Percentiles rank a stretch among this genome's conserved stretches.
Evolutionary conservation across 2,113 vertebrate species (phyloP).

Genomic region (Lasiurus cinereus): DNA sequence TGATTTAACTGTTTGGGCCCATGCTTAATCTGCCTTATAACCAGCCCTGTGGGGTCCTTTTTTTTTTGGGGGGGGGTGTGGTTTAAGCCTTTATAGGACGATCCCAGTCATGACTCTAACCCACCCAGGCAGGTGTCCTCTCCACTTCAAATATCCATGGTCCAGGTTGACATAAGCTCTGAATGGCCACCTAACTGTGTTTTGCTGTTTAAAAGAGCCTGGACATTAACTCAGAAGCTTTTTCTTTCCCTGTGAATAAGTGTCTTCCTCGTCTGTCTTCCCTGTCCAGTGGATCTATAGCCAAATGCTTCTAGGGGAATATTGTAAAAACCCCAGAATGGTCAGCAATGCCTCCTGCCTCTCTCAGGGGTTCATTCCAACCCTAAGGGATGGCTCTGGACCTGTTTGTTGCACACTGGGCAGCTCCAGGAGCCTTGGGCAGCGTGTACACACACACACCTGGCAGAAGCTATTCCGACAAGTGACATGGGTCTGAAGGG

Average conservation of each 20-base stretch:
- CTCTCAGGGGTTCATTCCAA: not conserved
- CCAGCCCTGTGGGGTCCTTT: not conserved
- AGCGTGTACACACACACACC: not conserved
- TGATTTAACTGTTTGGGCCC: slow-evolving; percentile 62
- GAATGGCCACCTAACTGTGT: not conserved
- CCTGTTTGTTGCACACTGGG: rapidly evolving
- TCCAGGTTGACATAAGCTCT: not conserved
- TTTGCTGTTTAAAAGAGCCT: not conserved
- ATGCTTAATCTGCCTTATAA: not conserved
- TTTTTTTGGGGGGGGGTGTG: no score
- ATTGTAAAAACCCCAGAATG: not conserved
- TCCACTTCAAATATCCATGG: not conserved
- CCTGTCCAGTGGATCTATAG: not conserved
- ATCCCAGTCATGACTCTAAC: not conserved
- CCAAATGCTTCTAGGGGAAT: not conserved
- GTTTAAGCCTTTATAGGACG: not conserved
- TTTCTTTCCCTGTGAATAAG: not conserved
- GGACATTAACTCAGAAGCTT: not conserved
- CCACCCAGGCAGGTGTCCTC: not conserved
- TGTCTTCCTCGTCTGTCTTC: not conserved
- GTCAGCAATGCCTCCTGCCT: not conserved
- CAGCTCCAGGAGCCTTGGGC: not conserved
- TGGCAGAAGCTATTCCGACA: not conserved
- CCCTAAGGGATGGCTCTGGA: not conserved
- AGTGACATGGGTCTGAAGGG: not conserved